Evolutionary conservation across 2,113 vertebrate genomes (phyloP).

Genomic region (Corythoichthys haematopterus): DNA sequence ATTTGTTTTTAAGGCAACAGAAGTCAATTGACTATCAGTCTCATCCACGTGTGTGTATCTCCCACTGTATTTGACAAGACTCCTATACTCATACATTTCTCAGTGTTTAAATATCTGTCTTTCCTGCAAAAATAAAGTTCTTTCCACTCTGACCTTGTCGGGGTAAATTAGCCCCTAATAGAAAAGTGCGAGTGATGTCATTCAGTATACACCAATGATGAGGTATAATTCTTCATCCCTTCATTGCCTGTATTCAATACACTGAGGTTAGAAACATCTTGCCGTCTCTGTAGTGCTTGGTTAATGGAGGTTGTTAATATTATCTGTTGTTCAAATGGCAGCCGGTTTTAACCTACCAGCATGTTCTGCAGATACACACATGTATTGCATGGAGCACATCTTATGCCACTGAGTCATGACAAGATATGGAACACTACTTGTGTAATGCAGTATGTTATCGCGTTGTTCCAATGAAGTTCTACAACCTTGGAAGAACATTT

Average conservation of each 20-base stretch:
- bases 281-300: background rate
- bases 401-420: background rate
- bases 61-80: constrained; percentile 48
- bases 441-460: background rate
- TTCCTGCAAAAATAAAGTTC: constrained; percentile 84
- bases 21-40: constrained; percentile 43
- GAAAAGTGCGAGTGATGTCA: constrained; percentile 23
- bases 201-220: constrained; percentile 7
- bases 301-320: background rate
- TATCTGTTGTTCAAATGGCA: background rate
- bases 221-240: constrained; percentile 16
- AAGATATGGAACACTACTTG: background rate
- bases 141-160: constrained; percentile 52
- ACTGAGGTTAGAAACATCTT: background rate
- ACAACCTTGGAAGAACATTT: background rate
- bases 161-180: constrained; percentile 24
- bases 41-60: constrained; percentile 39
- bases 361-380: background rate
- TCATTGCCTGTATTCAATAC: background rate
- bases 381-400: background rate
- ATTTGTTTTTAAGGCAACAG: constrained; percentile 70
- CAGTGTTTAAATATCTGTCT: constrained; percentile 74
- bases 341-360: background rate
- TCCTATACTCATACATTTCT: constrained; percentile 32
- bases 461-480: background rate